phyloP scores from a whole-genome alignment of 2,113 vertebrate genomes.

The Myrmecobius fasciatus region DNA sequence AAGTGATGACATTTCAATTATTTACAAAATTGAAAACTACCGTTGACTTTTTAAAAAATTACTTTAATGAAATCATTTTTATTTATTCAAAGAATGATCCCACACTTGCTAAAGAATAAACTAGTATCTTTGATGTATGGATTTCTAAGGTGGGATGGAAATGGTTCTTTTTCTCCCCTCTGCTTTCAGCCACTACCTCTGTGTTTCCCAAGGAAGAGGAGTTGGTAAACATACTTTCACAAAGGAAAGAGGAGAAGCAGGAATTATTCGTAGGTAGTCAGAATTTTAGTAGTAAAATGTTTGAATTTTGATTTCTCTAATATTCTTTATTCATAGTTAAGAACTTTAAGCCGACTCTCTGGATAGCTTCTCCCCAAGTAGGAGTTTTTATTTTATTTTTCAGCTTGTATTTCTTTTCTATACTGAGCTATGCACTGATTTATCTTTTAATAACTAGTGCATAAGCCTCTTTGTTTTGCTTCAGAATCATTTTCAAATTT shows the following conservation, averaged over 20 bases:
- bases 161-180: not conserved
- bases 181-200: constrained; percentile 5
- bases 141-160: constrained; percentile 14
- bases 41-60: not conserved
- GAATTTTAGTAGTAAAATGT: not conserved
- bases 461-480: not conserved
- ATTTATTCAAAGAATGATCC: constrained; percentile 27
- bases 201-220: not conserved
- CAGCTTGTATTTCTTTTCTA: not conserved
- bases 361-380: constrained; percentile 22
- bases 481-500: not conserved
- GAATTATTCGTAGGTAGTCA: not conserved
- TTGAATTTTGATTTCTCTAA: constrained; percentile 14
- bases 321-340: constrained; percentile 23
- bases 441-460: not conserved
- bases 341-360: constrained; percentile 18
- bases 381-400: not conserved
- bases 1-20: constrained; percentile 35
- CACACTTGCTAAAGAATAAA: constrained; percentile 40
- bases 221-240: not conserved
- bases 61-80: constrained; percentile 40
- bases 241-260: not conserved
- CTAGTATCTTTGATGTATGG: constrained; percentile 29
- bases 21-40: constrained; percentile 30
- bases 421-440: not conserved